Conservation (phyloP, 2,797 vertebrate genomes). For the Phaenicophaeus curvirostris region DNA sequence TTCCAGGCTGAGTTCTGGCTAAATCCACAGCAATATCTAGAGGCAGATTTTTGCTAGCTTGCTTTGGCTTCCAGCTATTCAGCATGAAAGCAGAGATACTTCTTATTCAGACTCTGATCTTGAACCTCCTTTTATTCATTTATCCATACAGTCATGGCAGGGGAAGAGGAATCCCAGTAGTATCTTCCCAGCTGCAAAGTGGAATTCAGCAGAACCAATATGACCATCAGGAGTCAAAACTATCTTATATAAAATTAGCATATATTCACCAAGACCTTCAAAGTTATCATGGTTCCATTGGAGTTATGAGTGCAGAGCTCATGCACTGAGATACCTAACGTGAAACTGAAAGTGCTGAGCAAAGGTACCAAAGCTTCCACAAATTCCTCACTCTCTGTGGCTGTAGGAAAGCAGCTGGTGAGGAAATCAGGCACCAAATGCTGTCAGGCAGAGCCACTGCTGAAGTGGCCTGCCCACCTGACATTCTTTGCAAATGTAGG, state of each 20-base stretch:
- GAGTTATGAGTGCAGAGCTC: neutral
- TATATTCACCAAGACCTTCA: neutral
- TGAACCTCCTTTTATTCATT: neutral
- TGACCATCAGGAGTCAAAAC: neutral
- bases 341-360: neutral
- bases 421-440: neutral
- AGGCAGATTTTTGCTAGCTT: neutral
- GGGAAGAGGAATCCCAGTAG: neutral
- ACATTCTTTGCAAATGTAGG: neutral
- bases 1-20: neutral
- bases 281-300: neutral
- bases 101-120: neutral
- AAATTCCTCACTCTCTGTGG: neutral
- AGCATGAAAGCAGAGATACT: neutral
- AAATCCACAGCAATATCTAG: neutral
- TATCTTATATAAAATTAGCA: neutral
- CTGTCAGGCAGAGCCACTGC: neutral
- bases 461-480: accelerated
- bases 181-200: neutral
- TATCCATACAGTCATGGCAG: neutral
- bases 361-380: neutral
- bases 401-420: neutral
- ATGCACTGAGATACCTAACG: neutral
- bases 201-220: neutral
- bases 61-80: neutral